A percentile compares a stretch with the other conserved stretches of the same genome.
Evolutionary conservation across 1,140 invertebrate species (phyloP).

Genomic region (Drosophila quadrilineata): DNA sequence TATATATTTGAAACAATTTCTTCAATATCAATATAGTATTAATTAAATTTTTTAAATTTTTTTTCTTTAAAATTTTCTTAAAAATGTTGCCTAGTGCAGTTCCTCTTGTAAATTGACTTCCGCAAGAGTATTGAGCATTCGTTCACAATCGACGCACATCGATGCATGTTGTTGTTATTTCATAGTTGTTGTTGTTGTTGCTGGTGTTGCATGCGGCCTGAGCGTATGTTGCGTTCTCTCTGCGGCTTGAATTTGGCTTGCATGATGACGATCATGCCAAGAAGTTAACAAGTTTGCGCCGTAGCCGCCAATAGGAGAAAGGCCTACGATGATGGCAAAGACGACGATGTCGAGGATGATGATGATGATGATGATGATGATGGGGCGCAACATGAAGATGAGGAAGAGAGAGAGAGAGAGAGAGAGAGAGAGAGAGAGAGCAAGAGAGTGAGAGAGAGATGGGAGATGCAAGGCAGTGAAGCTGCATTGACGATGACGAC

Average conservation of each 20-base stretch:
- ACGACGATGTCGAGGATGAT: conserved; percentile 43
- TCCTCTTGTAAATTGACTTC: not conserved
- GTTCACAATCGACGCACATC: not conserved
- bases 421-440: conserved; percentile 21
- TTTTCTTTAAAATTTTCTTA: not conserved
- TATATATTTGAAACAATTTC: too few relatives aligned
- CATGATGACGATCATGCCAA: conserved; percentile 75
- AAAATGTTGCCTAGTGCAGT: not conserved
- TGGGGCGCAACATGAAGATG: conserved; percentile 20
- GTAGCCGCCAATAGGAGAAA: conserved; percentile 71
- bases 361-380: conserved; percentile 44
- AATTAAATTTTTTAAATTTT: not conserved
- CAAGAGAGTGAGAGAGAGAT: conserved; percentile 21
- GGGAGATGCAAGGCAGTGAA: too few relatives aligned
- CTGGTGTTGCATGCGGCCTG: conserved; percentile 60
- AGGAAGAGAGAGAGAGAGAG: conserved; percentile 21
- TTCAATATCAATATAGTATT: too few relatives aligned
- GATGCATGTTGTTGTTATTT: not conserved
- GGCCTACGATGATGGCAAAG: conserved; percentile 49
- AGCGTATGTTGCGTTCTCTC: conserved; percentile 37
- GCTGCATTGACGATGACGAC: conserved; percentile 51
- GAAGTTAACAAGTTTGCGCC: conserved; percentile 76
- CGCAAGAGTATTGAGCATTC: conserved; percentile 20
- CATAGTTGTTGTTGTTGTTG: conserved; percentile 7
- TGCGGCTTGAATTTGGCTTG: conserved; percentile 53